Conservation (phyloP, 2,888 invertebrate species). For the Drosophila tripunctata region DNA sequence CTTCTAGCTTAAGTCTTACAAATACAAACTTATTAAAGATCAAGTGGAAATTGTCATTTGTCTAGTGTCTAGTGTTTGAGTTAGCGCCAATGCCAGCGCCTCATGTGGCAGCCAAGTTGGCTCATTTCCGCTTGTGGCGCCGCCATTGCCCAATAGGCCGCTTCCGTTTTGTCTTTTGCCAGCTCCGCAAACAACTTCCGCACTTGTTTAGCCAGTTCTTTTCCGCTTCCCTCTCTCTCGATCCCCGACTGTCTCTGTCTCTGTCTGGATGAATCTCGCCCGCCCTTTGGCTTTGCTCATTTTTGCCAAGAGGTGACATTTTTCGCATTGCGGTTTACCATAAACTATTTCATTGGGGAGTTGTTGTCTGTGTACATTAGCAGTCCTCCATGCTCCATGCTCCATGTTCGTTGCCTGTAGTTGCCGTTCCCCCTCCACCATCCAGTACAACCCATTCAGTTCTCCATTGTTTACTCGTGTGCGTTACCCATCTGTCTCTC, state of each 20-base stretch:
- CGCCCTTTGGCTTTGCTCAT: constrained; percentile 58
- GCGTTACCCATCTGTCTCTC: constrained; percentile 63
- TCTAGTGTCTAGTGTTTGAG: constrained; percentile 29
- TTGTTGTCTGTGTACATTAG: constrained; percentile 64
- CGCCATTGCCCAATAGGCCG: constrained; percentile 76
- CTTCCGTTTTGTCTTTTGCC: constrained; percentile 70
- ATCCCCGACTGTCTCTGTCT: constrained; percentile 1
- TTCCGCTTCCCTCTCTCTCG: not conserved
- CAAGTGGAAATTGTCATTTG: constrained; percentile 24
- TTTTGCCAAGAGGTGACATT: constrained; percentile 83
- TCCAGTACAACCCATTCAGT: constrained; percentile 24
- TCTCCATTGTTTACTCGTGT: constrained; percentile 71
- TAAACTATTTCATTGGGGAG: constrained; percentile 82
- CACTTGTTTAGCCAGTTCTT: constrained; percentile 57
- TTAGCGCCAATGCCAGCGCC: constrained; percentile 40
- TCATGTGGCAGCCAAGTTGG: constrained; percentile 74
- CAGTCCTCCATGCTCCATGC: constrained; percentile 35
- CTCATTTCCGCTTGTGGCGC: constrained; percentile 77
- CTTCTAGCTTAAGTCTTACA: constrained; percentile 19
- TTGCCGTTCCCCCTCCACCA: constrained; percentile 2
- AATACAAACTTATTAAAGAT: constrained; percentile 42
- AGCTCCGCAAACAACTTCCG: constrained; percentile 72
- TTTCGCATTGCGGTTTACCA: constrained; percentile 84
- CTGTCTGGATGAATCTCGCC: constrained; percentile 49
- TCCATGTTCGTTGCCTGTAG: constrained; percentile 22